Percentiles rank a stretch among this genome's conserved stretches.
Conservation (phyloP, 2,888 invertebrate genomes). For the Orthonevra nobilis region DNA sequence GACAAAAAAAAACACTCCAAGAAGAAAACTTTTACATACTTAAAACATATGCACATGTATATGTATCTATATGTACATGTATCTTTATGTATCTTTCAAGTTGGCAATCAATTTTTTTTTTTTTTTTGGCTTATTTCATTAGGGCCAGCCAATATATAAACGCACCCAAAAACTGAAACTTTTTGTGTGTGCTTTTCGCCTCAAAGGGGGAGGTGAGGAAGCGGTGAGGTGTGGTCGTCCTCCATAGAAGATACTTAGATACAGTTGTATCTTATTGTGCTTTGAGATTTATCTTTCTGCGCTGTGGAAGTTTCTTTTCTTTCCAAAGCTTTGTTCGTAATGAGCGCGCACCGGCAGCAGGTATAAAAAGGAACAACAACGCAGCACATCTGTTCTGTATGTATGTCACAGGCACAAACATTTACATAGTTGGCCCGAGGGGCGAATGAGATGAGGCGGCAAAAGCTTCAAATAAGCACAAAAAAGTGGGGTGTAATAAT, state of each 20-base stretch:
- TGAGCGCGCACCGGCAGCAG: no score
- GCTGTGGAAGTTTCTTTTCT: slow-evolving; percentile 12
- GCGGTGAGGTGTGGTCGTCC: not conserved
- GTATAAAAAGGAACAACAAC: slow-evolving; percentile 4
- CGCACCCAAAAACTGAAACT: slow-evolving; percentile 64
- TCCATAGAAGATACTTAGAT: not conserved
- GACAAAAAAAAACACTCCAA: slow-evolving; percentile 6
- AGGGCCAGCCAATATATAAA: slow-evolving; percentile 47
- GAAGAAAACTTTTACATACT: slow-evolving; percentile 6
- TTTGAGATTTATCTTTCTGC: slow-evolving; percentile 14
- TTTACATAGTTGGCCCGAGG: slow-evolving; percentile 6
- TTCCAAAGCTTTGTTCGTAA: no score
- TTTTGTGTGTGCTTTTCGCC: slow-evolving; percentile 52
- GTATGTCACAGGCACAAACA: slow-evolving; percentile 38
- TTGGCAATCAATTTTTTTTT: slow-evolving; percentile 58
- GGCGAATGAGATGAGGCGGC: not conserved
- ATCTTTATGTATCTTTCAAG: slow-evolving; percentile 24
- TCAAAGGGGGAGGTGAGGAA: not conserved
- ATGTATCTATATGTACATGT: no score
- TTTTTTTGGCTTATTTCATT: slow-evolving; percentile 65
- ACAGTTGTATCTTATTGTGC: slow-evolving; percentile 11
- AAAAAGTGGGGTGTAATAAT: slow-evolving; percentile 62
- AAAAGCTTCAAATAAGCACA: slow-evolving; percentile 43
- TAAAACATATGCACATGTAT: no score
- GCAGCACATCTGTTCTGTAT: not conserved